phyloP scores from a whole-genome alignment of 2,113 vertebrate species.

The Phocoena phocoena region DNA sequence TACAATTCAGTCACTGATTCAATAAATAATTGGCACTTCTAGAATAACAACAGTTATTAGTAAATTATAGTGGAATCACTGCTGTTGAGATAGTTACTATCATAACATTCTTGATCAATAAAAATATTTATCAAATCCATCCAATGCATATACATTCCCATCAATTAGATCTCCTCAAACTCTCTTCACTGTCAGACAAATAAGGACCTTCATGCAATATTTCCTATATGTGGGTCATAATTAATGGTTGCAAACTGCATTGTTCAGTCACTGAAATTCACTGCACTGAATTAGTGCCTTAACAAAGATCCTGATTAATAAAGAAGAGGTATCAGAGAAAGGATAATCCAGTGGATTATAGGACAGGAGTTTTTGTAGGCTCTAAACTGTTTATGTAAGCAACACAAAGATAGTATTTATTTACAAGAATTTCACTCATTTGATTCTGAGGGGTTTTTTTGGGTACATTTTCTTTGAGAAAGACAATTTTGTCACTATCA shows the following conservation, averaged over 20 bases:
- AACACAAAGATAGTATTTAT: neutral
- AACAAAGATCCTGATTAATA: slow-evolving; percentile 30
- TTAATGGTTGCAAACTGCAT: neutral
- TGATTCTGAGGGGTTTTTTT: neutral
- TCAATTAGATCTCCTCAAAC: neutral
- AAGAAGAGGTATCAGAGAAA: slow-evolving; percentile 1
- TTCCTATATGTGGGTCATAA: slow-evolving; percentile 12
- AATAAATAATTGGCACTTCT: neutral
- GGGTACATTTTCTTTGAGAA: neutral
- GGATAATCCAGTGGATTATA: neutral
- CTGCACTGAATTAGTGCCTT: neutral
- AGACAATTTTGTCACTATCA: neutral
- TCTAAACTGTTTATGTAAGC: neutral
- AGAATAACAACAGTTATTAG: slow-evolving; percentile 1
- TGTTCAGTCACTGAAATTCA: slow-evolving; percentile 34
- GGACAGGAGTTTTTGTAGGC: neutral
- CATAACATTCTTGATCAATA: neutral
- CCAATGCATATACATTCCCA: neutral
- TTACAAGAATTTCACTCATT: neutral
- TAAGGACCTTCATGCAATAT: neutral
- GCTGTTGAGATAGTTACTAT: neutral
- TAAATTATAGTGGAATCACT: neutral
- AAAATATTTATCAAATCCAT: slow-evolving; percentile 24
- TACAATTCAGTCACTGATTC: neutral
- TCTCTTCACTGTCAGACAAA: slow-evolving; percentile 26